Evolutionary conservation across 2,797 vertebrate genomes (phyloP), one percentile per base, ranked within the genome.

Genomic region (Lindbergichthys nudifrons): DNA sequence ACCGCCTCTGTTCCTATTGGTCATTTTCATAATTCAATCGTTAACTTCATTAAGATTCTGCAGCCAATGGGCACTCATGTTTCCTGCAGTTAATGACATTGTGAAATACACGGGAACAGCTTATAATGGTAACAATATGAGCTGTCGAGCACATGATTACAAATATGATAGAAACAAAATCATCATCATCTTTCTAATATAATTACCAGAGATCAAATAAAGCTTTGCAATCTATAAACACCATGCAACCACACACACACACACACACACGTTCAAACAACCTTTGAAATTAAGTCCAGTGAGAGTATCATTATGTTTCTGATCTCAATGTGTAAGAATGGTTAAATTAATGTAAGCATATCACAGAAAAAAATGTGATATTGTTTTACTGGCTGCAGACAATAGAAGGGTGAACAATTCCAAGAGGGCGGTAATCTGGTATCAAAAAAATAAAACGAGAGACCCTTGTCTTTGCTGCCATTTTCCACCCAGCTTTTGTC

Each of bases 401-500:
- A 82, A 76, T 76, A 80, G 77, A 15, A 51, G 4, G 70, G 66
- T 58, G 41, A 13, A 56, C 23, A 26, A 65, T 45, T 62, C 65
- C 64, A 80, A 60, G 23, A 59, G 54, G 59, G 52, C 61, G 63
- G 57, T 76, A 81, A 90, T 83, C 61, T 81, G 51, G 15, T 59
- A 65, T 69, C 64, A 65, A 67, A 50, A 41, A 19, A 16, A 59
- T 75, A 75, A 65, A 85, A 81, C 36, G 62, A 78, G 51, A 65
- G 52, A 67, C 53, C 16, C 62, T 70, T 73, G 61, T 73, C 57
- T 87, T 79, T 70, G 48, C 70, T 85, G 63, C 70, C 75, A 79
- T 88, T 84, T 89, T 70, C 67, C 65, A 70, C 71, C 13, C 79
- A 81, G 86, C 87, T 88, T 91, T 89, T 89, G 82, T 90, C 85